Base-by-base conservation (phyloP, 2,888 invertebrate genomes). In the Hirtodrosophila confusa region DNA sequence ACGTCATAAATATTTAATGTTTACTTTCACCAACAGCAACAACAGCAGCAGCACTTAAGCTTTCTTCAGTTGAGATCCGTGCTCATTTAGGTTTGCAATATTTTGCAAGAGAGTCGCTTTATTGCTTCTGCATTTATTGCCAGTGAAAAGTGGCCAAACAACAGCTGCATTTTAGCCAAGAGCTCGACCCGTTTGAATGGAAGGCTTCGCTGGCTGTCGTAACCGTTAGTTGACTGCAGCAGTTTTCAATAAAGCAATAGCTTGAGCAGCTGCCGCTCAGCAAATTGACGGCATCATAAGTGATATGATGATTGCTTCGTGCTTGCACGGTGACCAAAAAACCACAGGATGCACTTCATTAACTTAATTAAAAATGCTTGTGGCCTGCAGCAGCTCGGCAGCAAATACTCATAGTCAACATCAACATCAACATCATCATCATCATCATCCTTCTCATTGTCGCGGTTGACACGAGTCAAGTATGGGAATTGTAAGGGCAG, bases 291-390 rank as follows among this genome's bases (percentile, higher is more conserved):
- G 41, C 65, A 41, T 39, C 49, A 47, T 40, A 29, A 24, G 43
- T 12, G 6, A 27, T 1, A 56, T 43, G 66, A 60, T 60, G 62
- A 53, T 72, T 56, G 53, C 56, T 45, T 7, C 7, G 3, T 31
- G 53, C 35, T 53, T 35, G 57, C 41, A 43, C 40, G 63, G 47
- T 70, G 58, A 56, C 75, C 74, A 73, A 77, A 77, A 77, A 77
- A 58, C 86, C 88, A 51, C 83, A 78, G 61, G 78, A 83, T 69
- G 75, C 88, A 79, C 75, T 85, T 85, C 79, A 85, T 88, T 88
- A 77, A 86, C 65, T 88, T 86, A 79, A 85, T 85, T 85, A 86
- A 86, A 83, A 73, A 73, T 77, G 64, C 50, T 72, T 75, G 66
- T 61, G 55, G 40, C 53, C 48, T 41, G 40, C 53, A 66, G 39